Base-by-base conservation (phyloP, 2,113 vertebrate species). In the Ifrita kowaldi region DNA sequence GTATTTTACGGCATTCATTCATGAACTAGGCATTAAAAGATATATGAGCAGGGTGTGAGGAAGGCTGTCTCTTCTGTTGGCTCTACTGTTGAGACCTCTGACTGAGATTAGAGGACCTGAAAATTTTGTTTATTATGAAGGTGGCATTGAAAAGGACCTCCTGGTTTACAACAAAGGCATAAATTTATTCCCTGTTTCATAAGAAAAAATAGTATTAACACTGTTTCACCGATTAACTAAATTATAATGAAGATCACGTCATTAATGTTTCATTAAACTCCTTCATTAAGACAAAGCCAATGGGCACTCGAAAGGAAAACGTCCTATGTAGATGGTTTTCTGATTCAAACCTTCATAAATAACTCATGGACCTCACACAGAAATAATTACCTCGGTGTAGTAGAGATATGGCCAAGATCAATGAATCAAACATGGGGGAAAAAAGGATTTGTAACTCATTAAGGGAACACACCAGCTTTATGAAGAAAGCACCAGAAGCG, bases 1-100 rank as follows among this genome's bases (percentile, higher is more conserved):
- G 16, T n/a, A n/a, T 22, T 57, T 68, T 47, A 59, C 0, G 0
- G 28, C 27, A 56, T 30, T 50, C 24, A 46, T 49, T 52, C 42
- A 41, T 16, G 13, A 83, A 17, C 10, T 13, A 37, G 19, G 22
- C 33, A 65, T 50, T 70, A 37, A 63, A 57, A 65, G 27, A 46
- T 65, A 53, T 10, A 79, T 28, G 21, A 76, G 20, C 28, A 21
- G 14, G 13, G 21, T 55, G 35, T 74, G 79, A 68, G 28, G 19
- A 17, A 55, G 3, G 14, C 10, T 67, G 13, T 41, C 35, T 85
- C 74, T 27, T 87, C 5, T 56, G 11, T 37, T 56, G 46, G 16
- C 14, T 53, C 20, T 56, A 4, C 16, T 37, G 14, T 28, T 56
- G 12, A 75, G 14, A 71, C 2, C 7, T 64, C 41, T 46, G 23